Base-by-base conservation (phyloP, 1,140 invertebrate species). In the Cyphomyrmex costatus region DNA sequence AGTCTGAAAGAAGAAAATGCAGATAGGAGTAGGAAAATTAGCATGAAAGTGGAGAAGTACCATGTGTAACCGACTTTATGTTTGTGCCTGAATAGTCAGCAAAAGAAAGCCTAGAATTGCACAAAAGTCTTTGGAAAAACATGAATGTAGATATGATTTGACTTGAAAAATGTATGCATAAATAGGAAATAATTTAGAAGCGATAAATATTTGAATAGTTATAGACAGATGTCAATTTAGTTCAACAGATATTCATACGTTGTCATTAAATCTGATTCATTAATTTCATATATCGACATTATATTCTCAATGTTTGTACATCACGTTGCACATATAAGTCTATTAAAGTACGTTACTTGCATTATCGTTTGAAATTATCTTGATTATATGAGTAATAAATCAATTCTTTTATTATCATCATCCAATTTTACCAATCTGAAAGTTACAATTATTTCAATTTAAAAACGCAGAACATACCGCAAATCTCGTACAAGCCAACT, bases 21-120 rank as follows among this genome's bases (percentile, higher is more conserved):
- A 85, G 83, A 85, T 78, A 85, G 71, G 42, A 73, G 79, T 14
- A 83, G 68, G 60, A 77, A 85, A 78, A 85, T 85, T 85, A 77
- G 60, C 83, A 85, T 85, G 73, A 85, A 85, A 85, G 73, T 85
- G 21, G 73, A 78, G 61, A 61, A 83, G 68, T 83, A 56, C 68
- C 56, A 53, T 74, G 71, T 83, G 79, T 83, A 83, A 83, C 79
- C 68, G 68, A 61, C 79, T 83, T 83, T 74, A 74, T 74, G 51
- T 16, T 83, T 30, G 36, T 60, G 68, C 79, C 56, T 27, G 68
- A 74, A 73, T 16, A 82, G 79, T 73, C 79, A 21, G 36, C 42
- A 27, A 61, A 60, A 74, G 68, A 49, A 73, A 74, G 56, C 21
- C 68, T 46, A 61, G 68, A 56, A 73, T 83, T 61, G 53, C 14